Conservation (phyloP, 2,888 invertebrate genomes). For the Ariolimax columbianus region DNA sequence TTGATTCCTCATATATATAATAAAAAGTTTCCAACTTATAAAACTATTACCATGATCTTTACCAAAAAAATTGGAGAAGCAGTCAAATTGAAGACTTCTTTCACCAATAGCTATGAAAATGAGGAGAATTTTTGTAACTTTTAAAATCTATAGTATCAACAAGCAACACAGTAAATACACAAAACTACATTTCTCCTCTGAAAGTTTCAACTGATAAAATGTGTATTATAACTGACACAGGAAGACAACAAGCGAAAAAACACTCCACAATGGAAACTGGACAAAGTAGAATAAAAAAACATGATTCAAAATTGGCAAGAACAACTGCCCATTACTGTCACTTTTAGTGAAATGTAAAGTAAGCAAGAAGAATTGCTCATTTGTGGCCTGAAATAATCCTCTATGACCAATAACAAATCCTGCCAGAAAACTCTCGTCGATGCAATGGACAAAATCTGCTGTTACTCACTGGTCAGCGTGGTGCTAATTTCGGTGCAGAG, state of each 20-base stretch:
- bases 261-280: too few relatives aligned
- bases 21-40: too few relatives aligned
- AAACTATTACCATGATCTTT: too few relatives aligned
- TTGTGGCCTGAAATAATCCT: background rate
- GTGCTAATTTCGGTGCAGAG: slow-evolving; percentile 41
- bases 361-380: background rate
- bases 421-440: background rate
- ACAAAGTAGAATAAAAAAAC: background rate
- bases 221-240: background rate
- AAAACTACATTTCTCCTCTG: background rate
- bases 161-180: background rate
- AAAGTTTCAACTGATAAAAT: background rate
- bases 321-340: too few relatives aligned
- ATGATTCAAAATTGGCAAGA: background rate
- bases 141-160: background rate
- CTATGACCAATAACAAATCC: background rate
- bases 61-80: background rate
- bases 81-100: background rate
- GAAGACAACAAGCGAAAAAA: background rate
- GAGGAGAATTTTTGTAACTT: background rate
- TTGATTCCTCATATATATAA: too few relatives aligned
- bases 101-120: background rate
- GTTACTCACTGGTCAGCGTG: slow-evolving; percentile 27
- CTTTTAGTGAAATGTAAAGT: too few relatives aligned
- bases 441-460: background rate